A percentile compares a stretch with the other conserved stretches of the same genome.
phyloP scores from a whole-genome alignment of 2,888 invertebrate species.

The Ormyrus labotus region DNA sequence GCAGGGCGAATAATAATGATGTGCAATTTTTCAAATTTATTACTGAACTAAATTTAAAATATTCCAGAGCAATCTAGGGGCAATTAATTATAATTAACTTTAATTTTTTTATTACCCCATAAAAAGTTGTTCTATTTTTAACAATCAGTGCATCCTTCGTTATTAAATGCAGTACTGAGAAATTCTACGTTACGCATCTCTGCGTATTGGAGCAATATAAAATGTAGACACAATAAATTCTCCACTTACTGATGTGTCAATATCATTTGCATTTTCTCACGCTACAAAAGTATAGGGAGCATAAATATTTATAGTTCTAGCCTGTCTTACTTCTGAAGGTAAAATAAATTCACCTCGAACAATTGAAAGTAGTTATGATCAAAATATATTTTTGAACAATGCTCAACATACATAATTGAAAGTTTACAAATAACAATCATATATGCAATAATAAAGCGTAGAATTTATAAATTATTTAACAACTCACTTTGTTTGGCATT shows the following conservation, averaged over 20 bases:
- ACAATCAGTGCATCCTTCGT: neutral
- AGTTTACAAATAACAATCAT: constrained; percentile 13
- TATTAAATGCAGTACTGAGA: constrained; percentile 8
- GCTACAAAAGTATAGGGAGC: neutral
- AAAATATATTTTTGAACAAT: constrained; percentile 21
- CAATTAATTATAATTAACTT: no score
- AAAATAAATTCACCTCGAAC: neutral
- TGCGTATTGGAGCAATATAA: neutral
- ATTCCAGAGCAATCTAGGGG: no score
- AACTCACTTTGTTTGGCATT: constrained; percentile 2
- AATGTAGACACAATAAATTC: constrained; percentile 13
- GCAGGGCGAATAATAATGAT: no score
- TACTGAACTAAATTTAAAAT: no score
- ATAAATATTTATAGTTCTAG: neutral
- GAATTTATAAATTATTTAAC: constrained; percentile 31
- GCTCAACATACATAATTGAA: neutral
- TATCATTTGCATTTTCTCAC: constrained; percentile 26
- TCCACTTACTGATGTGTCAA: constrained; percentile 29
- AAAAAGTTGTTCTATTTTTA: constrained; percentile 1
- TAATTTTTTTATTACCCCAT: no score
- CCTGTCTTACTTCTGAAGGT: neutral
- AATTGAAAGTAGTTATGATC: constrained; percentile 5
- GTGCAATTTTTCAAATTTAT: no score
- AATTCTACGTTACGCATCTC: constrained; percentile 14
- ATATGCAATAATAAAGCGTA: constrained; percentile 6